phyloP scores from a whole-genome alignment of 2,888 invertebrate genomes.

The Drosophila antonietae region DNA sequence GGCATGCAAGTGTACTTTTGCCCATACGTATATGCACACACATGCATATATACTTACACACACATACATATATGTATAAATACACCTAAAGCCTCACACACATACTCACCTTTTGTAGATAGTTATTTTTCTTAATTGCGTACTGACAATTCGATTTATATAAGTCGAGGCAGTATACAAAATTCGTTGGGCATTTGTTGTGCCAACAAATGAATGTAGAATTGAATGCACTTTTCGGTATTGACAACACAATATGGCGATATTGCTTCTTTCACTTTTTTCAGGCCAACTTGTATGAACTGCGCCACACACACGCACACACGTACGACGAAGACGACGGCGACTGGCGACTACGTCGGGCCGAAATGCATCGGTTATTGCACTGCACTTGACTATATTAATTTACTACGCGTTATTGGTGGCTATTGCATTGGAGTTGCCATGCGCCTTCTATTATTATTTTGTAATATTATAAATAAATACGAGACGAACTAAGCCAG shows the following conservation, averaged over 20 bases:
- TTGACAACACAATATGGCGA: conserved; percentile 76
- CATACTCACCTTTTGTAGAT: conserved; percentile 58
- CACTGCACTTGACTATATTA: conserved; percentile 58
- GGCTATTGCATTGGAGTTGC: conserved; percentile 24
- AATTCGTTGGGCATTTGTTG: conserved; percentile 23
- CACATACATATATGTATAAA: conserved; percentile 6
- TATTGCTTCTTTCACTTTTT: conserved; percentile 68
- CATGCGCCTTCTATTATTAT: conserved; percentile 42
- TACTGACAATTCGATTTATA: conserved; percentile 55
- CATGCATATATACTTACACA: conserved; percentile 20
- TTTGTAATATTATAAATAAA: conserved; percentile 51
- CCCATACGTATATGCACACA: conserved; percentile 11
- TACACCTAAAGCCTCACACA: conserved; percentile 29
- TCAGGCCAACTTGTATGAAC: conserved; percentile 67
- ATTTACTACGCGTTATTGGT: conserved; percentile 13
- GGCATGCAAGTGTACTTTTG: conserved; percentile 15
- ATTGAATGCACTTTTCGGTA: conserved; percentile 63
- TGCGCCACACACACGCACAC: conserved; percentile 63
- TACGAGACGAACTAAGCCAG: conserved; percentile 60
- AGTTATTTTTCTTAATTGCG: conserved; percentile 54
- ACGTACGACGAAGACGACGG: conserved; percentile 36
- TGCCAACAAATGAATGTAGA: conserved; percentile 17
- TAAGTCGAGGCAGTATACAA: conserved; percentile 50
- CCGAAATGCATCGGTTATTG: conserved; percentile 65
- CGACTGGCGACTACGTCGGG: conserved; percentile 24